Conservation (phyloP, 2,113 vertebrate genomes). For the Protobothrops flavoviridis region DNA sequence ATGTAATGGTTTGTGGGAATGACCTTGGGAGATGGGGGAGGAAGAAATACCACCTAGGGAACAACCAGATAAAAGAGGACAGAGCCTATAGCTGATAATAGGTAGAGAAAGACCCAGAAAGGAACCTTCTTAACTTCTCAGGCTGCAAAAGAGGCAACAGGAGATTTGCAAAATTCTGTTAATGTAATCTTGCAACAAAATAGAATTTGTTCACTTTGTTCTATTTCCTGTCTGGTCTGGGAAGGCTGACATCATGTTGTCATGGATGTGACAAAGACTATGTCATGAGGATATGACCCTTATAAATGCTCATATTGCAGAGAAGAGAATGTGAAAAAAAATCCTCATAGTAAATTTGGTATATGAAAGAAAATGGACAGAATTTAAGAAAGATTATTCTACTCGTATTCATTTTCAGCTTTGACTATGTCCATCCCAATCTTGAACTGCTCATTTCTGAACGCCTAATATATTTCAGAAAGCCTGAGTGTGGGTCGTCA, state of each 20-base stretch:
- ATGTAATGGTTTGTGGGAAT: background rate
- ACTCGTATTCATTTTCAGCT: background rate
- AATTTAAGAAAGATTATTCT: background rate
- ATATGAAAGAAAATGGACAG: background rate
- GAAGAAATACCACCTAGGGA: background rate
- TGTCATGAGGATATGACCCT: background rate
- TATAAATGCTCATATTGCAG: background rate
- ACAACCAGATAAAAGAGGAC: background rate
- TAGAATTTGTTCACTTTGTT: background rate
- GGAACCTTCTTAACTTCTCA: background rate
- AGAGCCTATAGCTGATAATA: no score
- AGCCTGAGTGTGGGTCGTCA: background rate
- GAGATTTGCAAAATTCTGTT: background rate
- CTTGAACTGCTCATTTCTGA: background rate
- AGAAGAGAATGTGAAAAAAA: background rate
- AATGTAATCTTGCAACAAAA: background rate
- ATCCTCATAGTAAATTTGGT: background rate
- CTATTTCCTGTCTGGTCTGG: background rate
- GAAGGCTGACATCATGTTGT: background rate
- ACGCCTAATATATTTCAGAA: background rate
- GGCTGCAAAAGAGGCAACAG: background rate
- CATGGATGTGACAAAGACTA: background rate
- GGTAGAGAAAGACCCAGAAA: background rate
- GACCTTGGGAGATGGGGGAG: background rate
- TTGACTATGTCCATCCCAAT: background rate